Evolutionary conservation across 2,113 vertebrate genomes (phyloP), one percentile per base, ranked within the genome.

Genomic region (Struthidea cinerea): DNA sequence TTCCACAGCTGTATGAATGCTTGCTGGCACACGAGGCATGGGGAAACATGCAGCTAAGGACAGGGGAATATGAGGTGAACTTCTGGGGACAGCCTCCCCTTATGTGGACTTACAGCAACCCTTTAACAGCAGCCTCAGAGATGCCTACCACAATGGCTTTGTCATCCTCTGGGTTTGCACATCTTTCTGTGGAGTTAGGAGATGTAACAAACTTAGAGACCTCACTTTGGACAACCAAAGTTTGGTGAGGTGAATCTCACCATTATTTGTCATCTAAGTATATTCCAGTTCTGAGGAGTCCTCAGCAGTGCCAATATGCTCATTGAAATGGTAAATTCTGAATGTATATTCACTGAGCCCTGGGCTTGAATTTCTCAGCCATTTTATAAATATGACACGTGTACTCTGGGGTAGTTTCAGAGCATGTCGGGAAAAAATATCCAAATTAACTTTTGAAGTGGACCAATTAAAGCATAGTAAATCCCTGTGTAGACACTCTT

Each of bases 371-470:
- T 50, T 39, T 65, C 65, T 86, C 42, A 7, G 3, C 35, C 47
- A 16, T 90, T 87, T 37, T 53, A 68, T 67, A 70, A 70, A 83
- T 50, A 52, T 39, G 28, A 41, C 24, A n/a, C 11, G 6, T 5
- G 6, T 44, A 63, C 37, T 89, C 41, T 67, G 15, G 32, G 28
- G 23, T 84, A 56, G 35, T 47, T 89, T 71, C 2, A 3, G 53
- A 68, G n/a, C 49, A 83, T 14, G 41, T 75, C 7, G 35, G 68
- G 73, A 67, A 89, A 92, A 93, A 92, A 80, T 63, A 89, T 16
- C 52, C 89, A 93, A 90, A 87, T 90, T 79, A 92, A 94, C 89
- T 92, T 96, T 47, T 89, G 76, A 93, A 95, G 69, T 84, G 44
- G 73, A 91, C 53, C 78, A 93, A 89, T 95, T 95, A 95, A 95